These are phyloP conservation scores for Seriola rivoliana DNA, from an alignment of 2,113 vertebrate genomes.

Conservation along the genomic window DNA sequence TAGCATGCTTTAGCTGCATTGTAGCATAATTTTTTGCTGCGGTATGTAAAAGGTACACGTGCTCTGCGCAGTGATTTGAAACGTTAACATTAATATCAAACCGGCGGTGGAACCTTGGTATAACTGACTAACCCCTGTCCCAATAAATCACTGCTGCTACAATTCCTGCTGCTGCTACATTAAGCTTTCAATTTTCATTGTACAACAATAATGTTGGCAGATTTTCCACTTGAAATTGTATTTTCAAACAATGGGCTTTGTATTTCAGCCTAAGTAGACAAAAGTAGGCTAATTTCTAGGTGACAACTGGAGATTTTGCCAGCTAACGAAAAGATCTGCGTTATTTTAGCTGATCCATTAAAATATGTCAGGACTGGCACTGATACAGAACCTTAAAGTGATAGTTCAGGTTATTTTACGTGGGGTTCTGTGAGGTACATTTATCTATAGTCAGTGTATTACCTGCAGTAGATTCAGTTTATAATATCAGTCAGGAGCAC, in stretches of 20 bases:
- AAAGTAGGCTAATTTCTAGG: not conserved
- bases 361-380: not conserved
- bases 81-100: conserved; percentile 11
- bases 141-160: too few relatives aligned
- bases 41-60: not conserved
- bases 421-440: too few relatives aligned
- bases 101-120: not conserved
- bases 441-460: too few relatives aligned
- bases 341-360: not conserved
- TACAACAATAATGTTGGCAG: too few relatives aligned
- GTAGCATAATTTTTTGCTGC: not conserved
- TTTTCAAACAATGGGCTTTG: not conserved
- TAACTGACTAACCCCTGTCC: not conserved
- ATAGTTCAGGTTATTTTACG: too few relatives aligned
- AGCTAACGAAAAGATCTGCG: not conserved
- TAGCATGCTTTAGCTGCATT: not conserved
- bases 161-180: not conserved
- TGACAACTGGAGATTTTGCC: too few relatives aligned
- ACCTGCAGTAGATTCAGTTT: too few relatives aligned
- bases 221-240: not conserved
- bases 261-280: not conserved
- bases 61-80: not conserved
- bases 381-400: too few relatives aligned
- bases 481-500: too few relatives aligned
- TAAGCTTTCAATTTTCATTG: not conserved